Evolutionary conservation across 2,888 invertebrate genomes (phyloP), one percentile per base, ranked within the genome.

Genomic region (Tholera decimalis): DNA sequence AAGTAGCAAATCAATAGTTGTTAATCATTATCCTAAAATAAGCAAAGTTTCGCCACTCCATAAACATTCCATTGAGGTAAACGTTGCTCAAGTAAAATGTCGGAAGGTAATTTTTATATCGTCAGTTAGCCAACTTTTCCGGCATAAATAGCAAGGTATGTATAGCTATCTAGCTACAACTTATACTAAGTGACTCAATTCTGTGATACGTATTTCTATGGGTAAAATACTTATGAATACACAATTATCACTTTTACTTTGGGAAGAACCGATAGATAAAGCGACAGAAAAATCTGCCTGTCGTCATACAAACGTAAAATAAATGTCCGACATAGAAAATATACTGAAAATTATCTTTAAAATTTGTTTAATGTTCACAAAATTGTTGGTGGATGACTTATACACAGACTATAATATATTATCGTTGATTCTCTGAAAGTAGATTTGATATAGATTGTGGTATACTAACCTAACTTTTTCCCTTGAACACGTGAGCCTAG

Each of bases 1-100:
- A 5, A 39, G 2, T 11, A 43, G n/a, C 28, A 61, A 39, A 39
- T 33, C 8, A 13, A 8, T 51, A 20, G 33, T 18, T 24, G 5
- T 15, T 13, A 46, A 53, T 57, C 37, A 26, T 20, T 66, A 30
- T 37, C 24, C 28, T 35, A 37, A 56, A 9, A 30, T 28, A 50
- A 55, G 61, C 39, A 54, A 44, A 50, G 9, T 15, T 39, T 13
- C 18, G 18, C 11, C 67, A 35, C 46, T 26, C 46, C 50, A 24
- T 18, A 33, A 30, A 6, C 24, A 11, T 39, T 46, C 39, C 4
- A 46, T 33, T 39, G 13, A 54, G 24, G 37, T 68, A 37, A 68
- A 26, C 11, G 35, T 37, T 41, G 15, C n/a, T 43, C 22, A 54
- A 43, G 43, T 39, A 9, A 49, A 20, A 30, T 68, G 13, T 60